A percentile compares a stretch with the other conserved stretches of the same genome.
phyloP scores from a whole-genome alignment of 2,113 vertebrate species.

The Pagrus major region DNA sequence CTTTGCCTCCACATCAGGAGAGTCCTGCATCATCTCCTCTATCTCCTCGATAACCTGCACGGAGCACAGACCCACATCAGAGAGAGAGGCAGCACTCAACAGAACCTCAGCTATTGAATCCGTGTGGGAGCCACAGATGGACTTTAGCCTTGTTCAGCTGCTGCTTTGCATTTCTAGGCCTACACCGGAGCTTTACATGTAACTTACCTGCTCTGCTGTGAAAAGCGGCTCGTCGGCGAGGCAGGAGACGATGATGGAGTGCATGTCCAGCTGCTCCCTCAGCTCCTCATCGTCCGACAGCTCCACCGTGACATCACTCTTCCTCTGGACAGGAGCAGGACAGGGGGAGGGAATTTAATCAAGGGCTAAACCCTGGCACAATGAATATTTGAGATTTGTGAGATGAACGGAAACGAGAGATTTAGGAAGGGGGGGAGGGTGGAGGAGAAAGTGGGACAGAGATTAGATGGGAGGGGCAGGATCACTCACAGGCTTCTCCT shows the following conservation, averaged over 20 bases:
- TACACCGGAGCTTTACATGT: background rate
- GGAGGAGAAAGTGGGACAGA: slow-evolving; percentile 43
- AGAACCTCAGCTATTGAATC: slow-evolving; percentile 1
- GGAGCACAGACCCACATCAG: slow-evolving; percentile 3
- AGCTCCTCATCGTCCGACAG: slow-evolving; percentile 95
- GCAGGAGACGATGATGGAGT: slow-evolving; percentile 95
- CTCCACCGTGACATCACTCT: slow-evolving; percentile 86
- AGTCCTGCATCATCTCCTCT: slow-evolving; percentile 99
- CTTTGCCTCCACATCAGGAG: slow-evolving; percentile 89
- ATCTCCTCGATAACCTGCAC: slow-evolving; percentile 97
- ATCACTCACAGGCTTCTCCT: slow-evolving; percentile 89
- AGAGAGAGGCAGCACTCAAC: slow-evolving; percentile 1
- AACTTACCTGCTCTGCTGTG: slow-evolving; percentile 94
- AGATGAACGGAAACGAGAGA: slow-evolving; percentile 32
- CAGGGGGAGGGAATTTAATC: slow-evolving; percentile 61
- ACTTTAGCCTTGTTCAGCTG: slow-evolving; percentile 30
- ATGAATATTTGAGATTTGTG: slow-evolving; percentile 64
- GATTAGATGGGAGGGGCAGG: background rate
- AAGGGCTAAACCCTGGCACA: slow-evolving; percentile 55
- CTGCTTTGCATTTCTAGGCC: slow-evolving; percentile 11
- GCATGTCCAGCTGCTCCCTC: slow-evolving; percentile 96
- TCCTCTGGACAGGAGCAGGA: slow-evolving; percentile 75
- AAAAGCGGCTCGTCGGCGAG: slow-evolving; percentile 93
- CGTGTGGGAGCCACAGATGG: background rate
- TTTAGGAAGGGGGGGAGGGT: slow-evolving; percentile 23